These are phyloP conservation scores for Bergia puertoricense DNA, from an alignment of 92 coral and sea anemone genomes.

Conservation along the genomic window DNA sequence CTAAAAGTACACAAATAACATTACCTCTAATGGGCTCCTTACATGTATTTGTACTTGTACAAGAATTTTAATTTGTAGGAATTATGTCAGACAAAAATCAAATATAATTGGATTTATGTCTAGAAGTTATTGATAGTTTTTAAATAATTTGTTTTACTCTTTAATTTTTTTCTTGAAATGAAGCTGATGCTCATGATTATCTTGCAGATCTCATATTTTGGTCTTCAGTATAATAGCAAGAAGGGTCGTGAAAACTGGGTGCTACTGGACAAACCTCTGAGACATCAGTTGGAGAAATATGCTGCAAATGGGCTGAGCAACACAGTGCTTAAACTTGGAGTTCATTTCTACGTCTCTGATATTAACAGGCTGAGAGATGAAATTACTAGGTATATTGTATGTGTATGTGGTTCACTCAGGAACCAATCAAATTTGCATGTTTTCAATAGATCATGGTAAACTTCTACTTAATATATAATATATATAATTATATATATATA, in stretches of 20 bases:
- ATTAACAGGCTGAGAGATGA: slow-evolving; percentile 72
- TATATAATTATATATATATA: too few species aligned
- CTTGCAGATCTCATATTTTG: slow-evolving; percentile 82
- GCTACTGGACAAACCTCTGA: slow-evolving; percentile 74
- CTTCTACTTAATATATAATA: too few species aligned
- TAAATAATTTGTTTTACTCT: too few species aligned
- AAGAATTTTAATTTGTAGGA: too few species aligned
- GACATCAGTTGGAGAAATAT: slow-evolving; percentile 78
- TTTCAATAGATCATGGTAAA: too few species aligned
- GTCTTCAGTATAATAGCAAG: slow-evolving; percentile 80
- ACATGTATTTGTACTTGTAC: too few species aligned
- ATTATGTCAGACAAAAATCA: too few species aligned
- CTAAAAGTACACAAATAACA: too few species aligned
- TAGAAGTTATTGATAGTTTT: not conserved
- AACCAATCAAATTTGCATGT: too few species aligned
- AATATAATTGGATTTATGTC: too few species aligned
- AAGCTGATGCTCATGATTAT: not conserved
- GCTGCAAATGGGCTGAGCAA: slow-evolving; percentile 47
- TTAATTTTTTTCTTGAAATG: not conserved
- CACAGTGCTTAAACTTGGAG: slow-evolving; percentile 64
- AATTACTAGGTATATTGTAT: slow-evolving; percentile 70
- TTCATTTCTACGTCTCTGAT: slow-evolving; percentile 80
- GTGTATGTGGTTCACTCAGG: not conserved
- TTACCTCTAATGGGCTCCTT: too few species aligned
- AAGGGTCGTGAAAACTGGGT: slow-evolving; percentile 85